These are phyloP conservation scores for Hormiphora californensis DNA, from an alignment of 37 sponge, comb jelly and placozoan genomes.

Conservation along the genomic window DNA sequence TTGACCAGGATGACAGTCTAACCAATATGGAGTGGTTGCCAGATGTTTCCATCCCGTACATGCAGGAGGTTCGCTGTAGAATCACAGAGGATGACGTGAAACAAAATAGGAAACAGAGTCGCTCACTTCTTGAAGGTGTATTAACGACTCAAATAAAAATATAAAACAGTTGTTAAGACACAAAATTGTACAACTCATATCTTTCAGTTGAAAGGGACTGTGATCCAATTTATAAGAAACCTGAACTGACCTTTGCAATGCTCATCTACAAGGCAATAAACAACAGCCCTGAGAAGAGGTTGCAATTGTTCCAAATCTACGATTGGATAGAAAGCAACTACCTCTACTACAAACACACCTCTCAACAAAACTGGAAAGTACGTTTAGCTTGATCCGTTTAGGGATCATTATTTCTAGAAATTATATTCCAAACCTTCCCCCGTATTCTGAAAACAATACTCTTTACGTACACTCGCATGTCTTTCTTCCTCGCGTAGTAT, in stretches of 20 bases:
- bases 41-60: conserved; percentile 49
- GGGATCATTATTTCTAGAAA: no score
- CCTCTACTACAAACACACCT: conserved; percentile 49
- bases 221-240: conserved; percentile 15
- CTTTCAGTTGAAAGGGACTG: no score
- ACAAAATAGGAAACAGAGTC: no score
- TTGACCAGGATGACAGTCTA: conserved; percentile 30
- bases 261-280: conserved; percentile 44
- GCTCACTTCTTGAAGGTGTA: no score
- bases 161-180: no score
- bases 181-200: no score
- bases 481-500: no score
- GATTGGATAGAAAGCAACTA: conserved; percentile 49
- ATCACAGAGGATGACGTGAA: conserved; percentile 8
- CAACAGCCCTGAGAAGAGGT: conserved; percentile 36
- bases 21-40: conserved; percentile 51
- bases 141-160: no score
- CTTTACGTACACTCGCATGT: no score
- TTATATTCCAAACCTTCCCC: no score
- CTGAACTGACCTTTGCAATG: conserved; percentile 24
- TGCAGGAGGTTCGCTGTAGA: conserved; percentile 28
- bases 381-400: no score
- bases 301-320: conserved; percentile 52
- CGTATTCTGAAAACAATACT: no score
- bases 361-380: conserved; percentile 26